Base-by-base conservation (phyloP, 2,888 invertebrate genomes). In the Steinernema hermaphroditum region DNA sequence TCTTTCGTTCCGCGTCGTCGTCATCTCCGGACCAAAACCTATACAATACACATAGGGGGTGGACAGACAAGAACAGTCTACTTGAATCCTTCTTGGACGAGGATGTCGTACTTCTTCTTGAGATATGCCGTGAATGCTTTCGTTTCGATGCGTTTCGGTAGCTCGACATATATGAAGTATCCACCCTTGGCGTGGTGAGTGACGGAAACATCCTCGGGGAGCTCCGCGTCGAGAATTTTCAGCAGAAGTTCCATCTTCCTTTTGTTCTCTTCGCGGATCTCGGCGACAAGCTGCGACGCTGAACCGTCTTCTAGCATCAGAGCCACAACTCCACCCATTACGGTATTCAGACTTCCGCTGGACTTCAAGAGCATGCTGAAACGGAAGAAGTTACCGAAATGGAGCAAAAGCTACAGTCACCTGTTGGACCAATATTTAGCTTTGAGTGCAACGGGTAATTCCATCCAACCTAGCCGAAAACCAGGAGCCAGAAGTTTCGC, bases 401-500 rank as follows among this genome's bases (percentile, higher is more conserved):
- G n/a, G n/a, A n/a, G n/a, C n/a, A n/a, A n/a, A n/a, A n/a, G n/a
- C n/a, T n/a, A n/a, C 22, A 24, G 4, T 16, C 16, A 76, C 76
- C 76, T 74, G 32, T 73, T 41, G 2, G 68, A 27, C 73, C 76
- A 76, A 27, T 75, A 78, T 19, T 70, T 72, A 14, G 76, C 34
- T 37, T 86, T 77, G 22, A 87, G 78, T 69, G 80, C 76, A 14
- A 79, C 73, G 1, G 90, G 88, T 24, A 89, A 88, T 83, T 91
- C 91, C 29, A 91, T 86, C 91, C 91, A 91, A 1, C 91, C 91
- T 16, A 91, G 83, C n/a, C 91, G 88, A 19, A 91, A 81, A 0
- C 90, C 91, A 0, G 91, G 91, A 0, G 90, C 90, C 72, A 91
- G 84, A 69, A 91, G 89, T 87, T 91, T 91, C 0, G 91, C 91